These are phyloP conservation scores for Rhinella marina DNA, from an alignment of 2,797 vertebrate genomes.

Conservation along the genomic window DNA sequence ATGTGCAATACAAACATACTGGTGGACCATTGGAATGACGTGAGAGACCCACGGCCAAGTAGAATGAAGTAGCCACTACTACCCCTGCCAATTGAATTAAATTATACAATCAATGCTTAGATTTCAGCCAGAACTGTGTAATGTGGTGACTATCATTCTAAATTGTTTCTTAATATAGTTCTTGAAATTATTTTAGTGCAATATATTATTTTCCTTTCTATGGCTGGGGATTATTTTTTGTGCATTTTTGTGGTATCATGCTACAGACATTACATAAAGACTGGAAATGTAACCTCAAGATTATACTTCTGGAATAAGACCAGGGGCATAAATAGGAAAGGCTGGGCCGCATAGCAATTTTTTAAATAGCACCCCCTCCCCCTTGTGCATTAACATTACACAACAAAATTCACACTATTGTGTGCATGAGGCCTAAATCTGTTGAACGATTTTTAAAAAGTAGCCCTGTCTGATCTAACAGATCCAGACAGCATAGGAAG, in stretches of 20 bases:
- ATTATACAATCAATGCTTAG: not conserved
- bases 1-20: conserved; percentile 17
- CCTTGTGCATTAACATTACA: too few relatives aligned
- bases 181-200: not conserved
- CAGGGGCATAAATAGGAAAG: too few relatives aligned
- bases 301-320: not conserved
- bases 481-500: too few relatives aligned
- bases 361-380: too few relatives aligned
- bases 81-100: conserved; percentile 38
- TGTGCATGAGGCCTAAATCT: too few relatives aligned
- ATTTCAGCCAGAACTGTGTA: conserved; percentile 15
- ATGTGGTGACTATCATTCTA: conserved; percentile 7
- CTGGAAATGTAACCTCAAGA: conserved; percentile 3
- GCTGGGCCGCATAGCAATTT: too few relatives aligned
- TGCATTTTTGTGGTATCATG: conserved; percentile 23
- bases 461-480: too few relatives aligned
- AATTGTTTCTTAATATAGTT: conserved; percentile 29
- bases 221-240: not conserved
- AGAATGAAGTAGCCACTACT: not conserved
- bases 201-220: conserved; percentile 14
- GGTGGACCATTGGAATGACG: not conserved
- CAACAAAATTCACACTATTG: too few relatives aligned
- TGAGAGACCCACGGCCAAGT: conserved; percentile 16
- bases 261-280: conserved; percentile 33
- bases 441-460: too few relatives aligned